A percentile compares a stretch with the other conserved stretches of the same genome.
Evolutionary conservation across 2,113 vertebrate genomes (phyloP).

Genomic region (Ramphastos sulfuratus): DNA sequence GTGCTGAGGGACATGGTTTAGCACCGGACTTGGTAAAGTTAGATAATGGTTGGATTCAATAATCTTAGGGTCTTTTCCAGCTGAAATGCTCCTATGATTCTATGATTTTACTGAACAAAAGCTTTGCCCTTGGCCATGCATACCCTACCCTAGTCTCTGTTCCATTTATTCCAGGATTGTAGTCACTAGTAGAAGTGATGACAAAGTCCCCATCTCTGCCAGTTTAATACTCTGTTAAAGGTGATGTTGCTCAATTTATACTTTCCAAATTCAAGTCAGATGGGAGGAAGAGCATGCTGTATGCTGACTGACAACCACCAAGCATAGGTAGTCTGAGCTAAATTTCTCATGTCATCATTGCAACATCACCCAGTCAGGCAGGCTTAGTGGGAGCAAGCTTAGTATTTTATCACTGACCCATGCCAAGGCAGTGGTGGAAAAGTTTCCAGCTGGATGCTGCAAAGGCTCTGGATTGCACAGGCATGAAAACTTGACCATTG

Average conservation of each 20-base stretch:
- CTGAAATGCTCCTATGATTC: too few relatives aligned
- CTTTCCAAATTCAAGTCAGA: background rate
- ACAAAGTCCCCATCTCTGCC: background rate
- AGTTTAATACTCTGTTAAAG: background rate
- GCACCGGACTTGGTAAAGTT: too few relatives aligned
- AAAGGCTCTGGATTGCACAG: background rate
- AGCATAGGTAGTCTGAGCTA: background rate
- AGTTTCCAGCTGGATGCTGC: slow-evolving; percentile 6
- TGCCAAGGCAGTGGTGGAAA: background rate
- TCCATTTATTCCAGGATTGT: background rate
- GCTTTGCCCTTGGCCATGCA: background rate
- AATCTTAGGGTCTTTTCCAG: too few relatives aligned
- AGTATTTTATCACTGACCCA: background rate
- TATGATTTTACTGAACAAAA: background rate
- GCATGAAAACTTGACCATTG: background rate
- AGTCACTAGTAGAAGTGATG: background rate
- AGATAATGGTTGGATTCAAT: too few relatives aligned
- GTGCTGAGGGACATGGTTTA: too few relatives aligned
- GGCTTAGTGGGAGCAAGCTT: background rate
- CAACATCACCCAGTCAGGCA: background rate
- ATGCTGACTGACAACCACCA: background rate
- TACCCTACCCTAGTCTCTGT: too few relatives aligned
- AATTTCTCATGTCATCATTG: rapidly evolving
- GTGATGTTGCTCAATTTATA: rapidly evolving
- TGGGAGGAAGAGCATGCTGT: background rate